Evolutionary conservation across 2,113 vertebrate species (phyloP).

Genomic region (Nothoprocta perdicaria): DNA sequence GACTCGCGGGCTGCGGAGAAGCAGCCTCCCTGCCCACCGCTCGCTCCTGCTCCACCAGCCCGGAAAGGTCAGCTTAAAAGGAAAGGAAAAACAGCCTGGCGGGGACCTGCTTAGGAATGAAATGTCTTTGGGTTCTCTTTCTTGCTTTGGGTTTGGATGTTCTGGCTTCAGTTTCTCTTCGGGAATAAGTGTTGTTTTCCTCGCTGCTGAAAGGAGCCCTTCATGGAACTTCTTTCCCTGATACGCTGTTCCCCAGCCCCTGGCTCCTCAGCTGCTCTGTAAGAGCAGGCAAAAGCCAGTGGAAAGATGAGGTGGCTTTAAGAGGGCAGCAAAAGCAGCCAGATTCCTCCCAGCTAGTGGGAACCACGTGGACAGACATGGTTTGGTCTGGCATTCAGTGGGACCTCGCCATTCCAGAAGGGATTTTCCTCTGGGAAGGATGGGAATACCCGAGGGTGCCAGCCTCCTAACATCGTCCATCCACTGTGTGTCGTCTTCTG

Average conservation of each 20-base stretch:
- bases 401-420: not conserved
- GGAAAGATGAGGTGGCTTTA: not conserved
- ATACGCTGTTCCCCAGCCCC: not conserved
- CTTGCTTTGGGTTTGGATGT: not conserved
- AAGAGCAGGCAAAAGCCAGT: not conserved
- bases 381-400: not conserved
- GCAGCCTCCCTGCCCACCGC: not conserved
- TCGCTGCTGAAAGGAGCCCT: accelerated
- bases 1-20: constrained; percentile 6
- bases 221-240: not conserved
- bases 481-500: not conserved
- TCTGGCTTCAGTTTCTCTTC: not conserved
- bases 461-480: not conserved
- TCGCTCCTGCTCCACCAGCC: not conserved
- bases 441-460: not conserved
- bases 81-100: not conserved
- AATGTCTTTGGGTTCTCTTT: not conserved
- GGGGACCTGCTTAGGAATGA: not conserved
- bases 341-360: not conserved
- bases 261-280: not conserved
- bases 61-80: not conserved
- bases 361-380: accelerated
- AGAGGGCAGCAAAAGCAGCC: not conserved
- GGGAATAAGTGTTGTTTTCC: not conserved
- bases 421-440: not conserved